phyloP scores from a whole-genome alignment of 2,888 invertebrate genomes.

The Ectropis crepuscularia region DNA sequence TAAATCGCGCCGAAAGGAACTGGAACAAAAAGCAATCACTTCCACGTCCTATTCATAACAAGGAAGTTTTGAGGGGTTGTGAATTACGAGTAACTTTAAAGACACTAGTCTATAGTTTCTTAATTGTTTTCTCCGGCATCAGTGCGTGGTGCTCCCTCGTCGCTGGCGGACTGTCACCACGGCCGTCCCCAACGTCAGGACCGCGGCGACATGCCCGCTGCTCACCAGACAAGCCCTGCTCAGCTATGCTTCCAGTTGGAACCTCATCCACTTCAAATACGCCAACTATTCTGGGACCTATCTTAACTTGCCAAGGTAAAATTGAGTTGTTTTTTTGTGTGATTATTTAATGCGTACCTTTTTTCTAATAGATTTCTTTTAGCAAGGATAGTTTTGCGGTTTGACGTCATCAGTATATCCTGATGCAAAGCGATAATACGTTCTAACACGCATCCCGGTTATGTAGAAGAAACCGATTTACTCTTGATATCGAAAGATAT shows the following conservation, averaged over 20 bases:
- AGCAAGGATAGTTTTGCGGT: not conserved
- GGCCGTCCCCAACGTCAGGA: constrained; percentile 82
- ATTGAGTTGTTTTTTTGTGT: constrained; percentile 1
- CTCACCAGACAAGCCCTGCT: constrained; percentile 86
- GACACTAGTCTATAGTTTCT: not conserved
- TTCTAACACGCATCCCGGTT: too few relatives aligned
- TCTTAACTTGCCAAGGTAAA: constrained; percentile 93
- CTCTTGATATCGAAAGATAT: too few relatives aligned
- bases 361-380: not conserved
- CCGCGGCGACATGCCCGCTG: constrained; percentile 80
- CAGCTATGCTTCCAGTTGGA: constrained; percentile 94
- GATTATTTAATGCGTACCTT: not conserved
- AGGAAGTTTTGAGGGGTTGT: too few relatives aligned
- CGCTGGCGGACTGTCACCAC: constrained; percentile 91
- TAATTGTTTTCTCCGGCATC: constrained; percentile 32
- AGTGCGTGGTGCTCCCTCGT: constrained; percentile 92
- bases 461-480: too few relatives aligned
- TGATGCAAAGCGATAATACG: too few relatives aligned
- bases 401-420: too few relatives aligned
- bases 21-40: too few relatives aligned
- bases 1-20: too few relatives aligned
- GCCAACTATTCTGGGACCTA: constrained; percentile 94
- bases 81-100: too few relatives aligned
- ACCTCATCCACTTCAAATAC: constrained; percentile 96
- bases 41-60: too few relatives aligned